phyloP scores from a whole-genome alignment of 2,113 vertebrate species.

The Zosterops lateralis region DNA sequence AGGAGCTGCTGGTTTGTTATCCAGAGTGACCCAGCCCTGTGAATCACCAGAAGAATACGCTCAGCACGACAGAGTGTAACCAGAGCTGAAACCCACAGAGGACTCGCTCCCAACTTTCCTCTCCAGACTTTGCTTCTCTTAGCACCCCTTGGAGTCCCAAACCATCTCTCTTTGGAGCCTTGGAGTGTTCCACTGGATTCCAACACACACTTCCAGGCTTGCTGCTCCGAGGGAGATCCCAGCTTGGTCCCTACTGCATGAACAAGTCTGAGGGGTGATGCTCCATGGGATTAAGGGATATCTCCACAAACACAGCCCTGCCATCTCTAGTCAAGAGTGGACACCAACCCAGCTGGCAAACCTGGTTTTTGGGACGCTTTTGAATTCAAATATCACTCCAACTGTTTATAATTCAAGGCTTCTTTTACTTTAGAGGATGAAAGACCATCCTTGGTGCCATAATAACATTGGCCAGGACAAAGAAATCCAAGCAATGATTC shows the following conservation, averaged over 20 bases:
- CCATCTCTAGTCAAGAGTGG: not conserved
- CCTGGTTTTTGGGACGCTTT: not conserved
- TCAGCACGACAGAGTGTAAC: not conserved
- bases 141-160: not conserved
- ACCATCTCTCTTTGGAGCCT: not conserved
- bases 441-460: not conserved
- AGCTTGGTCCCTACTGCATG: not conserved
- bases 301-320: not conserved
- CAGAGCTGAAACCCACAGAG: constrained; percentile 1
- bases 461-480: not conserved
- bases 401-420: not conserved
- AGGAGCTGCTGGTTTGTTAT: not conserved
- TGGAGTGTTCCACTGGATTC: not conserved
- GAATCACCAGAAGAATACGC: not conserved
- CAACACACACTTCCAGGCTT: not conserved
- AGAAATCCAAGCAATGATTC: not conserved
- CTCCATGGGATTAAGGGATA: not conserved
- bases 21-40: not conserved
- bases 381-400: not conserved
- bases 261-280: accelerated
- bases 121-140: not conserved
- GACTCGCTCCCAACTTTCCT: not conserved
- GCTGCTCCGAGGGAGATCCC: not conserved
- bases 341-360: not conserved
- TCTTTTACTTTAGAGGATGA: not conserved